phyloP scores from a whole-genome alignment of 2,888 invertebrate genomes.

The Tetranychus truncatus region DNA sequence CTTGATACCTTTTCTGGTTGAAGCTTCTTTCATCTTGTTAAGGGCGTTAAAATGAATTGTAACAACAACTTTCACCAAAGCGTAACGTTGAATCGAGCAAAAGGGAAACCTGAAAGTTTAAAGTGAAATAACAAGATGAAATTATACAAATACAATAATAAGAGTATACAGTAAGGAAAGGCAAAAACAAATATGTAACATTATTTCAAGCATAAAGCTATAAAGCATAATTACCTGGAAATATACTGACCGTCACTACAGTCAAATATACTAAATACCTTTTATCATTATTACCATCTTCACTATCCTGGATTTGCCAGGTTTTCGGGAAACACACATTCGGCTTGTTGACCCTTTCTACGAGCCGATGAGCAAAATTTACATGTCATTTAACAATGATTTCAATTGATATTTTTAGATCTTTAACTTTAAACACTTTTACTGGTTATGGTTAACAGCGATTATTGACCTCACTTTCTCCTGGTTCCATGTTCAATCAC shows the following conservation, averaged over 20 bases:
- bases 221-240: neutral
- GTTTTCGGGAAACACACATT: neutral
- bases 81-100: neutral
- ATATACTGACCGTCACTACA: neutral
- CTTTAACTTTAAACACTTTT: neutral
- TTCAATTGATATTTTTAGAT: neutral
- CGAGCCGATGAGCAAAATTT: neutral
- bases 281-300: neutral
- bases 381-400: neutral
- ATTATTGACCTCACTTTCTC: neutral
- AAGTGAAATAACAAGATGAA: too few relatives aligned
- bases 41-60: neutral
- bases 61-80: neutral
- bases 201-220: neutral
- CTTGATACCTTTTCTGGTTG: neutral
- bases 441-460: neutral
- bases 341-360: neutral
- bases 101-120: too few relatives aligned
- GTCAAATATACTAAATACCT: neutral
- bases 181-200: neutral
- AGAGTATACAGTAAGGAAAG: too few relatives aligned
- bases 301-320: neutral
- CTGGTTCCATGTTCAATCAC: neutral
- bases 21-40: neutral
- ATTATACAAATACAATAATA: too few relatives aligned